Evolutionary conservation across 35 echinoderm and acorn worm species (phyloP).

Genomic region (Apostichopus japonicus): DNA sequence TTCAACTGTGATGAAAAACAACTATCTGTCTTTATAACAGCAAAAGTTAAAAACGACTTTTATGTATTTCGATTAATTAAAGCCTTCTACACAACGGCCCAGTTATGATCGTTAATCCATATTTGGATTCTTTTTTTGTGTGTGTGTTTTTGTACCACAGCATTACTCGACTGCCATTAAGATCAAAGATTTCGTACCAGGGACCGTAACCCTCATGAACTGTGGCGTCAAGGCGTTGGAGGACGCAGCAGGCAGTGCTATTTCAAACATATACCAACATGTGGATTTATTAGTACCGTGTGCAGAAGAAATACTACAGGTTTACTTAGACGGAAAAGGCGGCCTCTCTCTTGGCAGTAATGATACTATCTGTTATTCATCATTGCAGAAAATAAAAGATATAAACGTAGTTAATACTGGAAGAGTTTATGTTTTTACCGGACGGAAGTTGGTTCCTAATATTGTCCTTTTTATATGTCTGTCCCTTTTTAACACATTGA

Average conservation of each 20-base stretch:
- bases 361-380: not conserved
- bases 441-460: too few relatives aligned
- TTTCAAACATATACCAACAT: constrained; percentile 72
- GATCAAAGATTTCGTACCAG: constrained; percentile 77
- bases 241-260: constrained; percentile 10
- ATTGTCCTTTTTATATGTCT: too few relatives aligned
- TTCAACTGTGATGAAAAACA: too few relatives aligned
- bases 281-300: constrained; percentile 73
- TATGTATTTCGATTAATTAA: not conserved
- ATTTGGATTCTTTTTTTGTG: not conserved
- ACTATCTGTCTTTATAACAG: too few relatives aligned
- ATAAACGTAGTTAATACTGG: too few relatives aligned
- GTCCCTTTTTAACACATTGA: too few relatives aligned
- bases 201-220: constrained; percentile 62
- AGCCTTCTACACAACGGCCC: not conserved
- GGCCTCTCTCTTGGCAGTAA: not conserved
- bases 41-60: not conserved
- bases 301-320: constrained; percentile 82
- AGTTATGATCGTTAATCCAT: not conserved
- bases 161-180: constrained; percentile 7
- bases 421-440: too few relatives aligned
- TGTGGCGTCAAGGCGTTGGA: constrained; percentile 54
- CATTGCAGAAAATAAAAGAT: not conserved
- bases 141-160: not conserved
- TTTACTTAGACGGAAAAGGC: constrained; percentile 66